These are phyloP conservation scores for Halocynthia roretzi DNA, from an alignment of 23 tunicate species.

Conservation along the genomic window DNA sequence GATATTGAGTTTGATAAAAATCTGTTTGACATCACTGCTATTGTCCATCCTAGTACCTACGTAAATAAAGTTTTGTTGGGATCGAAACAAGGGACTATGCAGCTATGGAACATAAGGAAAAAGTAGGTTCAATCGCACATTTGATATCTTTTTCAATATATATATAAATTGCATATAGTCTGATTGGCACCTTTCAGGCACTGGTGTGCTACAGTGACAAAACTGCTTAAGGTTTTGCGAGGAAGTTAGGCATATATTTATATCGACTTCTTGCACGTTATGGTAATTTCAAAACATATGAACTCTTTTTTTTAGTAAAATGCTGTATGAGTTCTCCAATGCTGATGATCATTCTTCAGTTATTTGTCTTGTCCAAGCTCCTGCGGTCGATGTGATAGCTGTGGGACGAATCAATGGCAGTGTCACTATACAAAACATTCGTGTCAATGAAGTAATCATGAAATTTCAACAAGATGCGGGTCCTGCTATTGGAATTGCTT, in stretches of 20 bases:
- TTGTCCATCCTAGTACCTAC: constrained; percentile 77
- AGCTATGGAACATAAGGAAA: constrained; percentile 71
- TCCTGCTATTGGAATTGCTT: constrained; percentile 36
- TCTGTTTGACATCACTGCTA: constrained; percentile 52
- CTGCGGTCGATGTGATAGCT: constrained; percentile 77
- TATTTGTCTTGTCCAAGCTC: constrained; percentile 41
- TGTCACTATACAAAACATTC: constrained; percentile 40
- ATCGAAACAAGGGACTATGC: constrained; percentile 58
- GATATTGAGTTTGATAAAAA: constrained; percentile 34
- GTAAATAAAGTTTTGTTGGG: constrained; percentile 77
- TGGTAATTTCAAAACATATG: too few species aligned
- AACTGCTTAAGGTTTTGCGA: too few species aligned
- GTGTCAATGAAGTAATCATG: constrained; percentile 25
- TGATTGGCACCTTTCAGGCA: too few species aligned
- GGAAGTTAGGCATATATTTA: too few species aligned
- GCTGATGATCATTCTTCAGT: constrained; percentile 24
- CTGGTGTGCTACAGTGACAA: too few species aligned
- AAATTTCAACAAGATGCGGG: constrained; percentile 48
- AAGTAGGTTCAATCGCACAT: neutral
- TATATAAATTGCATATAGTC: too few species aligned
- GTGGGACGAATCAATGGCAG: constrained; percentile 53
- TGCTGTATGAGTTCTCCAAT: constrained; percentile 43
- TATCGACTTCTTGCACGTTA: too few species aligned
- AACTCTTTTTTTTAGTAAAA: neutral
- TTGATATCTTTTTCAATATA: too few species aligned